Conservation (phyloP, 2,113 vertebrate species). For the Pedionomus torquatus region DNA sequence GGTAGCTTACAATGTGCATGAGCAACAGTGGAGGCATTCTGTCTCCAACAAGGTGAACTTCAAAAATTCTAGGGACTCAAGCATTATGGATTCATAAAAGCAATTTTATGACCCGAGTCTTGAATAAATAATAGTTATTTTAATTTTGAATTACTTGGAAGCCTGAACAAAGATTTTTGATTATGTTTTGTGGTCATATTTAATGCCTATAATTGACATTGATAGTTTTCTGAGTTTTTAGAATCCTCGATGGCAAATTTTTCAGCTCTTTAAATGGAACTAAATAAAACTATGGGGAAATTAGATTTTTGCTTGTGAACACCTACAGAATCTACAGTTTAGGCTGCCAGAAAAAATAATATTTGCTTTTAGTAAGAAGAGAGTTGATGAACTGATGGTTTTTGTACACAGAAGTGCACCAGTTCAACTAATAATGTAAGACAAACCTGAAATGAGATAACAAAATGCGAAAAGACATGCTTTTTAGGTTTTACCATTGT, state of each 20-base stretch:
- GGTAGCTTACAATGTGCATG: neutral
- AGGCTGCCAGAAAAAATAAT: accelerated
- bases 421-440: neutral
- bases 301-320: neutral
- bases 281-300: neutral
- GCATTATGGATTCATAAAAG: neutral
- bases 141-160: neutral
- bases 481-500: neutral
- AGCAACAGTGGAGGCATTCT: neutral
- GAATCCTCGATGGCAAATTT: neutral
- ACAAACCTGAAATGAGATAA: neutral
- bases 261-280: neutral
- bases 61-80: neutral
- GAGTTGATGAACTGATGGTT: neutral
- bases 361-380: neutral
- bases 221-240: neutral
- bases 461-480: neutral
- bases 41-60: neutral
- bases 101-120: neutral
- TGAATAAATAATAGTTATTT: neutral
- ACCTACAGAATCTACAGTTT: neutral
- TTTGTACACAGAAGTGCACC: neutral
- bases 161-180: neutral
- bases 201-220: neutral
- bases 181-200: neutral